These are phyloP conservation scores for Crocodylus rhombifer DNA, from an alignment of 2,797 vertebrate genomes.

Conservation along the genomic window DNA sequence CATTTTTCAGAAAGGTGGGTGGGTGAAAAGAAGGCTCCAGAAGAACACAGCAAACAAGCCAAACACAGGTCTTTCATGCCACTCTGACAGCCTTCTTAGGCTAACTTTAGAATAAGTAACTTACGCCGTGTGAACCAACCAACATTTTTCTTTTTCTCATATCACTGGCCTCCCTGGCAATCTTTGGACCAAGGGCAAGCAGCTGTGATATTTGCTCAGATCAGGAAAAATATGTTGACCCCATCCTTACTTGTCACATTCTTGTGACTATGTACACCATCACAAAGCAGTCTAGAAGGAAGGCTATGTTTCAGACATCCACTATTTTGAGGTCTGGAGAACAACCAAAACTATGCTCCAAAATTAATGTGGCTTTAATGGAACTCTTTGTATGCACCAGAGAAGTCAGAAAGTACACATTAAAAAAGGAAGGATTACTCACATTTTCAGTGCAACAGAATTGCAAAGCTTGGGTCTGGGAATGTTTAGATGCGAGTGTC, in stretches of 20 bases:
- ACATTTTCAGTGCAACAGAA: not conserved
- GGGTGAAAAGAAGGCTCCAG: not conserved
- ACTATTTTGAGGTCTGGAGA: not conserved
- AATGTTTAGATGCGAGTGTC: not conserved
- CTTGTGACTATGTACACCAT: not conserved
- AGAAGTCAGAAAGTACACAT: not conserved
- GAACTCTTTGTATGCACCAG: not conserved
- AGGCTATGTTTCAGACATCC: not conserved
- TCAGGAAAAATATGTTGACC: constrained; percentile 18
- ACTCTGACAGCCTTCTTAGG: constrained; percentile 19
- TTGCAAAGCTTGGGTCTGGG: not conserved
- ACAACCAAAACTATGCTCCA: not conserved
- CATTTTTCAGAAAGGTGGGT: not conserved
- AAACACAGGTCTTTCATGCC: not conserved
- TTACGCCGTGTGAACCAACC: constrained; percentile 5
- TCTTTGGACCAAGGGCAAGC: not conserved
- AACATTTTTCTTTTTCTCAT: not conserved
- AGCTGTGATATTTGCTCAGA: constrained; percentile 9
- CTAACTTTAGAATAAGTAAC: constrained; percentile 17
- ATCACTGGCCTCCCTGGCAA: not conserved
- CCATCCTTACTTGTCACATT: not conserved
- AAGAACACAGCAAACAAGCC: not conserved
- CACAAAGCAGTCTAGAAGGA: not conserved
- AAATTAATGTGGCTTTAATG: not conserved
- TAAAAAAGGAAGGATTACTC: not conserved